phyloP scores from a whole-genome alignment of 2,797 vertebrate species.

The Eospalax fontanierii region DNA sequence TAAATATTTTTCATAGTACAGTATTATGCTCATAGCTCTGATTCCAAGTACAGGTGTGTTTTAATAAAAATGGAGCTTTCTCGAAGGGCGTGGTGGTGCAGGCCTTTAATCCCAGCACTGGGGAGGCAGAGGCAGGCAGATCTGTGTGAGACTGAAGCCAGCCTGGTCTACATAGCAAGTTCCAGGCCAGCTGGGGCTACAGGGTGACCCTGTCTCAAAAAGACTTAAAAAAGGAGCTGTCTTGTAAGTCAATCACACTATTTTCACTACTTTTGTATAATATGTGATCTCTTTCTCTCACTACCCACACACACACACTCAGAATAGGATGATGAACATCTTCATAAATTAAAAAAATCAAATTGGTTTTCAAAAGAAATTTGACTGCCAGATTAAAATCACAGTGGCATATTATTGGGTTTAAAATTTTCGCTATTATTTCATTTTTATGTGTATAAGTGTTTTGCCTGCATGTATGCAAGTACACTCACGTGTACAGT shows the following conservation, averaged over 20 bases:
- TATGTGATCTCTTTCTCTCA: not conserved
- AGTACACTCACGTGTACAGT: too few relatives aligned
- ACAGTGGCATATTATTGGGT: not conserved
- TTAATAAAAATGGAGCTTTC: not conserved
- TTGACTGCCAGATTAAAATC: conserved; percentile 13
- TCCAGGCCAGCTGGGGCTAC: too few relatives aligned
- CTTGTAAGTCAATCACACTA: not conserved
- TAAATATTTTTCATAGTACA: not conserved
- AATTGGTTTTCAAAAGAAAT: conserved; percentile 19
- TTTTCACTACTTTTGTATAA: not conserved
- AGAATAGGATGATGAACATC: not conserved
- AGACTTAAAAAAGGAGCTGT: not conserved
- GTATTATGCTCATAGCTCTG: not conserved
- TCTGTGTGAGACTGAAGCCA: too few relatives aligned
- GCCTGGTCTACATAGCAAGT: too few relatives aligned
- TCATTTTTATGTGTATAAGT: too few relatives aligned
- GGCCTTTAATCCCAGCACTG: too few relatives aligned
- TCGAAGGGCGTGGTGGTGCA: not conserved
- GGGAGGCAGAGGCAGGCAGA: too few relatives aligned
- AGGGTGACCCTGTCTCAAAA: too few relatives aligned
- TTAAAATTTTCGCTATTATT: too few relatives aligned
- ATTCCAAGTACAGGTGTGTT: not conserved
- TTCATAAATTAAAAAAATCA: not conserved
- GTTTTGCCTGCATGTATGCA: too few relatives aligned
- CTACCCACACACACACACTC: not conserved